Evolutionary conservation across 1,140 invertebrate genomes (phyloP).

Genomic region (Argopecten irradians): DNA sequence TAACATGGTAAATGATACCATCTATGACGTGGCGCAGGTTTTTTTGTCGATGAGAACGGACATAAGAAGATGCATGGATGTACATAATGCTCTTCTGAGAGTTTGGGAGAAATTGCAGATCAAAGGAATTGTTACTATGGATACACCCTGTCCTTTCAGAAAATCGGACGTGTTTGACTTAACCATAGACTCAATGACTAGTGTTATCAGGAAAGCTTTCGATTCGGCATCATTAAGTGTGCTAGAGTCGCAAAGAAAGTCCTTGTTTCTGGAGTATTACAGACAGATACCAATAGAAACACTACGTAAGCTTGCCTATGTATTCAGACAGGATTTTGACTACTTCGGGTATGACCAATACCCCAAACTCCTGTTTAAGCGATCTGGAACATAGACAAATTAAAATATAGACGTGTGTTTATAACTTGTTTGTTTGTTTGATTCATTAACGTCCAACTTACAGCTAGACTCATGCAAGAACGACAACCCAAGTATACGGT

Average conservation of each 20-base stretch:
- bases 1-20: slow-evolving; percentile 31
- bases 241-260: neutral
- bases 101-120: slow-evolving; percentile 45
- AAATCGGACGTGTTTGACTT: slow-evolving; percentile 16
- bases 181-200: neutral
- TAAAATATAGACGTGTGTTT: too few relatives aligned
- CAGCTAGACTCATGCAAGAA: too few relatives aligned
- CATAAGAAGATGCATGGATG: slow-evolving; percentile 41
- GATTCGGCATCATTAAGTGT: neutral
- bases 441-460: too few relatives aligned
- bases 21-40: slow-evolving; percentile 32
- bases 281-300: slow-evolving; percentile 7
- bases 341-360: slow-evolving; percentile 31
- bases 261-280: slow-evolving; percentile 19
- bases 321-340: slow-evolving; percentile 35
- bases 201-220: slow-evolving; percentile 3
- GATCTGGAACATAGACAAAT: too few relatives aligned
- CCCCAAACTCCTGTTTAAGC: neutral
- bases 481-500: too few relatives aligned
- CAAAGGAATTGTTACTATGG: slow-evolving; percentile 34
- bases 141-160: slow-evolving; percentile 37
- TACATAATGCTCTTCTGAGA: slow-evolving; percentile 39
- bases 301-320: slow-evolving; percentile 5
- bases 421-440: too few relatives aligned
- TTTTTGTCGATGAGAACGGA: slow-evolving; percentile 28